phyloP scores from a whole-genome alignment of 1,140 invertebrate species.

The Pogonomyrmex barbatus region DNA sequence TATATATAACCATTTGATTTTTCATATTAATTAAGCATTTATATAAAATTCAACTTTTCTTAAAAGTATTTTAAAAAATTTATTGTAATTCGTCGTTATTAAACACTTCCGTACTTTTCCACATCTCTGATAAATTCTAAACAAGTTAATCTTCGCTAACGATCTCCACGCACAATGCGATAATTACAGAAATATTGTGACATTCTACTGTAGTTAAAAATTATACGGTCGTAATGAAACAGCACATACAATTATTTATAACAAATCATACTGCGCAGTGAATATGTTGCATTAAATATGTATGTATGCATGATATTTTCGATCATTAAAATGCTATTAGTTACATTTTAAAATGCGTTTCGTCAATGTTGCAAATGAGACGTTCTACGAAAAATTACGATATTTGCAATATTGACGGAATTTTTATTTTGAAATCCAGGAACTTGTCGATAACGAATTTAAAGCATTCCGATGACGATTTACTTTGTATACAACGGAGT shows the following conservation, averaged over 20 bases:
- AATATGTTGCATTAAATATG: not conserved
- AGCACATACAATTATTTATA: not conserved
- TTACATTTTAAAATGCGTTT: not conserved
- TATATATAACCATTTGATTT: too few relatives aligned
- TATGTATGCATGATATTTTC: not conserved
- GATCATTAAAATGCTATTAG: slow-evolving; percentile 5
- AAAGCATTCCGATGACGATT: not conserved
- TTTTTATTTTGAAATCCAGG: not conserved
- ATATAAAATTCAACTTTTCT: too few relatives aligned
- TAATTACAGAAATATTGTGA: not conserved
- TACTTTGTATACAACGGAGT: not conserved
- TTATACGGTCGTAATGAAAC: not conserved
- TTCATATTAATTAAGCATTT: too few relatives aligned
- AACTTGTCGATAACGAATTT: not conserved
- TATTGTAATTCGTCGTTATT: not conserved
- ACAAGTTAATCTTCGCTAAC: not conserved
- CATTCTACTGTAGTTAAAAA: not conserved
- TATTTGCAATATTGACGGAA: too few relatives aligned
- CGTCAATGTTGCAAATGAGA: not conserved
- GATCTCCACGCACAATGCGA: not conserved
- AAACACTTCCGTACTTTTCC: not conserved
- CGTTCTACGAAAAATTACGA: too few relatives aligned
- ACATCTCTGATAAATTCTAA: not conserved
- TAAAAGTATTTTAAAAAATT: not conserved
- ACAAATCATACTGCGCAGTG: not conserved